These are phyloP conservation scores for Augochlorella aurata DNA, from an alignment of 2,888 invertebrate genomes.

Conservation along the genomic window DNA sequence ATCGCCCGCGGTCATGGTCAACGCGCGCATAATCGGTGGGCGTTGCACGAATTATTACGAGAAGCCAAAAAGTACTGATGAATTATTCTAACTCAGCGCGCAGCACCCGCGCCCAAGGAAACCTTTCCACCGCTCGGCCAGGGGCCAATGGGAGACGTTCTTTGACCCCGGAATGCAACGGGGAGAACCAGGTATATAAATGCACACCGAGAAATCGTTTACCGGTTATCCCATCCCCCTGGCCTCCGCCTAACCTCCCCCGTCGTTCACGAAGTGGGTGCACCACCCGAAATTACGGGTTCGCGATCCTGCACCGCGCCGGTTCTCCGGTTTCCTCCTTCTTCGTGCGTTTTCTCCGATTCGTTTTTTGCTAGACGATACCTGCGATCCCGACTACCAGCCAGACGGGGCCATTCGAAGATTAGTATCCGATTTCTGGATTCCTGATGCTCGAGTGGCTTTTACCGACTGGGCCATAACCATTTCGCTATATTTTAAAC, in stretches of 20 bases:
- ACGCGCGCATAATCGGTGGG: conserved; percentile 77
- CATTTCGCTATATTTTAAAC: neutral
- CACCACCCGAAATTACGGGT: conserved; percentile 66
- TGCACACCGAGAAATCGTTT: conserved; percentile 56
- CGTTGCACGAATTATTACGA: conserved; percentile 75
- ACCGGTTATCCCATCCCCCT: conserved; percentile 34
- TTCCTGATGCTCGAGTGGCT: neutral
- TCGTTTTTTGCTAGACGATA: neutral
- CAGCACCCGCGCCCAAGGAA: conserved; percentile 57
- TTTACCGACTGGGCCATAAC: neutral
- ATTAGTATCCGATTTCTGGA: conserved; percentile 1
- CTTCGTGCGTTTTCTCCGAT: neutral
- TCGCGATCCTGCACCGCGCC: conserved; percentile 50
- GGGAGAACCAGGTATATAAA: conserved; percentile 58
- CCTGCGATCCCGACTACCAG: neutral
- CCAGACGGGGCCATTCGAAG: neutral
- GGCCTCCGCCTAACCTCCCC: neutral
- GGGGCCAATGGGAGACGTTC: conserved; percentile 55
- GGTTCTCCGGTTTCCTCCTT: conserved; percentile 36
- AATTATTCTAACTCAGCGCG: conserved; percentile 72
- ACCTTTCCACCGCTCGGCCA: conserved; percentile 24
- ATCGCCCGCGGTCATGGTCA: conserved; percentile 74
- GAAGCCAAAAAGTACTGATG: conserved; percentile 78
- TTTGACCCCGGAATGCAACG: conserved; percentile 57
- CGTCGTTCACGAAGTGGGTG: conserved; percentile 7